Evolutionary conservation across 2,888 invertebrate species (phyloP), one percentile per base, ranked within the genome.

Genomic region (Clitarchus hookeri): DNA sequence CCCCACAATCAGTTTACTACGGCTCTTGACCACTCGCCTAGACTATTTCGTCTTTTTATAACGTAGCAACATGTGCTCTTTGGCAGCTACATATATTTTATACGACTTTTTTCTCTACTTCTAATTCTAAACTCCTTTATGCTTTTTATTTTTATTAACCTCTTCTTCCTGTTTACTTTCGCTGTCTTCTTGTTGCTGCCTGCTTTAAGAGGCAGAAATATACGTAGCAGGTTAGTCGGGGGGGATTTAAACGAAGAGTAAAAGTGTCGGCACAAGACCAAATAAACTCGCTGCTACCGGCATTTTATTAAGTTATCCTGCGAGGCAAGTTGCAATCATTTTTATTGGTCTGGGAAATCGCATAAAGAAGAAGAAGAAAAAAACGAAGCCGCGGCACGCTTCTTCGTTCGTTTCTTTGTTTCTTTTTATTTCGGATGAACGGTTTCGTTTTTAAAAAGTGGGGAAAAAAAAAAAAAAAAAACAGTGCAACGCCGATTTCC

Each of bases 101-200:
- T 65, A 65, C 65, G 0, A 8, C n/a, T 65, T 65, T 65, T 65
- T 65, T 65, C 65, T 65, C 65, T 65, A n/a, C 65, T 23, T 65
- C 65, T 65, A 65, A 65, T 65, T 65, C 65, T 65, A 65, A n/a
- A 65, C 65, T 65, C 65, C 48, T 65, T 65, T 65, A 65, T n/a
- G 65, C 65, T 65, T 65, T 65, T 65, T 65, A 65, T n/a, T 65
- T 23, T 65, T 65, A 65, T 23, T 65, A 12, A 65, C 65, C 65
- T 65, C 65, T 65, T 23, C 65, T 65, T 65, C 65, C 65, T 65
- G 65, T 65, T 65, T n/a, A 19, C 65, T n/a, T 19, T 65, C n/a
- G 65, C 65, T 23, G 65, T 65, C 65, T 65, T 65, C 65, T 16
- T 65, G 65, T 65, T 65, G 65, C 65, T 2, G 65, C 65, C 65